phyloP scores from a whole-genome alignment of 2,888 invertebrate species.

The Yponomeuta evonymella region DNA sequence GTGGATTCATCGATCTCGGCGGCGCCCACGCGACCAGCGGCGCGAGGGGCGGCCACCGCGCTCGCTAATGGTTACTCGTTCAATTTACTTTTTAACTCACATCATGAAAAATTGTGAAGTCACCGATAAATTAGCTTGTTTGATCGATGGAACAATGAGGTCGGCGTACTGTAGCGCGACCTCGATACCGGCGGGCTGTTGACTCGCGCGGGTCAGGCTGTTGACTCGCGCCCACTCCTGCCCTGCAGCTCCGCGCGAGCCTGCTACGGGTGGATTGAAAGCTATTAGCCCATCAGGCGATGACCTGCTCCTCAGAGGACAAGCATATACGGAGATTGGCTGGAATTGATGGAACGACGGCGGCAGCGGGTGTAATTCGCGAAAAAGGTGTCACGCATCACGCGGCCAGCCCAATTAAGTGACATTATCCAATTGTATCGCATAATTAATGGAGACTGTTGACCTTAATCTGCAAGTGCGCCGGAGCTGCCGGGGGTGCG shows the following conservation, averaged over 20 bases:
- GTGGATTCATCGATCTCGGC: not conserved
- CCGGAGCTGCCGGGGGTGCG: conserved; percentile 16
- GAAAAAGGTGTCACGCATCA: not conserved
- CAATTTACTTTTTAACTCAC: not conserved
- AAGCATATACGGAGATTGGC: not conserved
- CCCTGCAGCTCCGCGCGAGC: not conserved
- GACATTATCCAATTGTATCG: conserved; percentile 42
- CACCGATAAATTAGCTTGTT: not conserved
- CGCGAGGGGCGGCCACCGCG: not conserved
- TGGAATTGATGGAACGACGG: not conserved
- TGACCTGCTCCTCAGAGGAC: not conserved
- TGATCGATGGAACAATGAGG: conserved; percentile 1
- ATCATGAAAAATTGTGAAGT: conserved; percentile 4
- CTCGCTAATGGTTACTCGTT: not conserved
- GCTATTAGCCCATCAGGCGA: not conserved
- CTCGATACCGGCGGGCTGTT: conserved; percentile 1
- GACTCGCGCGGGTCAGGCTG: not conserved
- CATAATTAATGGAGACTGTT: conserved; percentile 31
- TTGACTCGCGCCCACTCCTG: not conserved
- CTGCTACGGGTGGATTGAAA: not conserved
- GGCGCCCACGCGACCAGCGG: not conserved
- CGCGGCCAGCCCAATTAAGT: conserved; percentile 35
- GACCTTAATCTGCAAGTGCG: conserved; percentile 35
- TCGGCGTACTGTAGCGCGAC: conserved; percentile 4
- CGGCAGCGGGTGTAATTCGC: not conserved